Conservation (phyloP, 2,888 invertebrate genomes). For the Hedya salicella region DNA sequence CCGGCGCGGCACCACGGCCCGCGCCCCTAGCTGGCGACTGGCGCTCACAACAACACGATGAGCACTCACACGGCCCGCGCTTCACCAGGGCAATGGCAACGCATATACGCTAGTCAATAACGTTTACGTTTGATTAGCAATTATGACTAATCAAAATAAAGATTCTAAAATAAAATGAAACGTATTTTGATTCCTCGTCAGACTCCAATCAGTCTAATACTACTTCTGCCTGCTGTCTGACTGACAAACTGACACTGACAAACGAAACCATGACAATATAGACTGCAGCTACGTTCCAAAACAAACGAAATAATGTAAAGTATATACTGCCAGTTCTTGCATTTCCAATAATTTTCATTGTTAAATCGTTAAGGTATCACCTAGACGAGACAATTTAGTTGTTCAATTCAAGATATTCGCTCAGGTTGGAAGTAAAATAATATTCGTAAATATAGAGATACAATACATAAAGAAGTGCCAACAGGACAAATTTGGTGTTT, state of each 20-base stretch:
- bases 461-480: too few relatives aligned
- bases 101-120: background rate
- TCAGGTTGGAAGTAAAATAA: too few relatives aligned
- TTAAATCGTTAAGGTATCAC: too few relatives aligned
- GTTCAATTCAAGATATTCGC: too few relatives aligned
- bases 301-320: background rate
- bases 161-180: slow-evolving; percentile 6
- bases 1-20: slow-evolving; percentile 42
- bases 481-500: too few relatives aligned
- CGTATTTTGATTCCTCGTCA: slow-evolving; percentile 15
- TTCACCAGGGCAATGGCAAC: slow-evolving; percentile 7
- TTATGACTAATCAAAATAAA: slow-evolving; percentile 13
- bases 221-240: slow-evolving; percentile 10
- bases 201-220: slow-evolving; percentile 12
- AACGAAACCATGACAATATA: background rate
- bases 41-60: slow-evolving; percentile 29
- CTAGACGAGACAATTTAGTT: too few relatives aligned
- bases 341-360: background rate
- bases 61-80: background rate
- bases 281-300: background rate
- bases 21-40: slow-evolving; percentile 46
- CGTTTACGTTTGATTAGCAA: slow-evolving; percentile 4
- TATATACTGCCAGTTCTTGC: background rate
- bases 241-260: slow-evolving; percentile 23
- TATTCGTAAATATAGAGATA: too few relatives aligned